These are phyloP conservation scores for Notocelia uddmanniana DNA, from an alignment of 2,888 invertebrate species.

Conservation along the genomic window DNA sequence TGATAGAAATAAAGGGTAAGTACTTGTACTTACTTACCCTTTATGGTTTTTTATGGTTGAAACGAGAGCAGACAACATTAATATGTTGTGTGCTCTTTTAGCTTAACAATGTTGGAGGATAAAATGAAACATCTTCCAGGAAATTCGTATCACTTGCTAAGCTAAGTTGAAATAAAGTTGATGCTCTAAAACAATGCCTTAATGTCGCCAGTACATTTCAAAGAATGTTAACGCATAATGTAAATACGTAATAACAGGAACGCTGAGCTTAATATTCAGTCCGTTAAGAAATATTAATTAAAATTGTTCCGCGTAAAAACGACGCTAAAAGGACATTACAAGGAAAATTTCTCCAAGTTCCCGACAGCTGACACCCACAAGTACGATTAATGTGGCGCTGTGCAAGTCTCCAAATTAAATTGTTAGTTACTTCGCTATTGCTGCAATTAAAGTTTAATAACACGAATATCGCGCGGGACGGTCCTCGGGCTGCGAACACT, in stretches of 20 bases:
- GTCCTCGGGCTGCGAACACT: slow-evolving; percentile 3
- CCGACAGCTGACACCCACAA: slow-evolving; percentile 83
- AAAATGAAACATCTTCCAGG: neutral
- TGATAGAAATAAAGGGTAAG: too few relatives aligned
- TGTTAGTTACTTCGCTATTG: slow-evolving; percentile 78
- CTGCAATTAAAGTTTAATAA: slow-evolving; percentile 80
- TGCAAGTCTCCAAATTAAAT: slow-evolving; percentile 77
- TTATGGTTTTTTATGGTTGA: too few relatives aligned
- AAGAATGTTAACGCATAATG: slow-evolving; percentile 47
- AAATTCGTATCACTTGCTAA: slow-evolving; percentile 3
- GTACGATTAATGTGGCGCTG: slow-evolving; percentile 80
- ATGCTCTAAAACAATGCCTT: slow-evolving; percentile 30
- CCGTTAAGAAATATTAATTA: slow-evolving; percentile 81
- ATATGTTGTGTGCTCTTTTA: too few relatives aligned
- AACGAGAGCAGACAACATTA: too few relatives aligned
- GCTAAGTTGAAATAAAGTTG: slow-evolving; percentile 15
- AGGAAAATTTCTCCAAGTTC: slow-evolving; percentile 80
- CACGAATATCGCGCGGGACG: slow-evolving; percentile 61
- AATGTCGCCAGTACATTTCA: slow-evolving; percentile 28
- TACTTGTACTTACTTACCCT: too few relatives aligned
- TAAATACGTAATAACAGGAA: slow-evolving; percentile 57
- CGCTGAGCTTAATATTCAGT: slow-evolving; percentile 54
- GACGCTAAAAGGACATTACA: slow-evolving; percentile 80
- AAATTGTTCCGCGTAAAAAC: slow-evolving; percentile 78
- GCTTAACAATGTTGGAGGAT: neutral